Conservation (phyloP, 2,113 vertebrate species). For the Setophaga kirtlandii region DNA sequence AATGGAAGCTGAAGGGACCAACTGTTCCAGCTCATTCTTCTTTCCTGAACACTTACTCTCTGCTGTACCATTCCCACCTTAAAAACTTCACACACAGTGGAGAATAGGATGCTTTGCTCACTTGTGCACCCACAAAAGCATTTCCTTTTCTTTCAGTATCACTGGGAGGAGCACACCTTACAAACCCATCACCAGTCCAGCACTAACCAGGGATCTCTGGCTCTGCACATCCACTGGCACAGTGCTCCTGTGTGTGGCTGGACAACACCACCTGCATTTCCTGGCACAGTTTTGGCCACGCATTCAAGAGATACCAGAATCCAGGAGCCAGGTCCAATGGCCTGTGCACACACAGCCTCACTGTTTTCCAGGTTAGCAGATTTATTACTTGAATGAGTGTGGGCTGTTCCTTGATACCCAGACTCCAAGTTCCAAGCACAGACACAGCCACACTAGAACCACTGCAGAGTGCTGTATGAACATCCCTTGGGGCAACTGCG, state of each 20-base stretch:
- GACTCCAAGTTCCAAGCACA: not conserved
- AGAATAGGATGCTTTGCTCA: not conserved
- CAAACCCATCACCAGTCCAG: not conserved
- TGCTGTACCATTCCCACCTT: not conserved
- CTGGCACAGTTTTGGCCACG: not conserved
- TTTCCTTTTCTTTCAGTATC: not conserved
- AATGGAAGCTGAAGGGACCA: not conserved
- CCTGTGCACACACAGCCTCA: not conserved
- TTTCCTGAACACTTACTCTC: not conserved
- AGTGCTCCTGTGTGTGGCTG: rapidly evolving
- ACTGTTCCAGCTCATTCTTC: not conserved
- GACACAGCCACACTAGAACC: not conserved
- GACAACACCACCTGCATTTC: not conserved
- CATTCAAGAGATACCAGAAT: not conserved
- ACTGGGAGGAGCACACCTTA: not conserved
- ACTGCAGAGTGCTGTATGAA: not conserved
- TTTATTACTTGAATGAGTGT: not conserved
- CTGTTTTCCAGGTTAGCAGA: not conserved
- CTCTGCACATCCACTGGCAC: not conserved
- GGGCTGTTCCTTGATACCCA: not conserved
- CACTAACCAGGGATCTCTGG: no score
- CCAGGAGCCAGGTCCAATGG: not conserved
- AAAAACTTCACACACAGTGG: not conserved
- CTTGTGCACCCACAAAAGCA: not conserved
- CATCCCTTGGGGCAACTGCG: not conserved